Evolutionary conservation across 2,888 invertebrate genomes (phyloP), one percentile per base, ranked within the genome.

Genomic region (Sesia apiformis): DNA sequence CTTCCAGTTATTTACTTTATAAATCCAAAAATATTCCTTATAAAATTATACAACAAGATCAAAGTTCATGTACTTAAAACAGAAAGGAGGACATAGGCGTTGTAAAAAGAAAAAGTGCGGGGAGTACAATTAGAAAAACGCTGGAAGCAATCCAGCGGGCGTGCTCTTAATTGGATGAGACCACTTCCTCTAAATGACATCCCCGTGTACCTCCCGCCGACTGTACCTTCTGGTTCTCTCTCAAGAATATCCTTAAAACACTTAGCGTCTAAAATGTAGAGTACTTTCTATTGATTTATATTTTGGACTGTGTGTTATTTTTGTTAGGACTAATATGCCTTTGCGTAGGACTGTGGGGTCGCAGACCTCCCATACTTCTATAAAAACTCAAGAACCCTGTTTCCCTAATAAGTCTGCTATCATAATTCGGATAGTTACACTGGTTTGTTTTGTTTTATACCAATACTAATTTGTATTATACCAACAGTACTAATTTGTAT

Each of bases 81-180:
- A 67, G 65, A 64, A 58, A 69, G 59, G 61, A 59, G 58, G 63
- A 56, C 53, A 51, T 66, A 72, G 66, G 68, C 64, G 65, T 66
- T 72, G 70, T 70, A 76, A 78, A 78, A 78, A 74, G 70, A 73
- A 75, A 66, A 74, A 75, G 69, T 66, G 49, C 41, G 66, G 61
- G 63, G 69, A 71, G 78, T 81, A 84, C 81, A 83, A 84, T 88
- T 84, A 80, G 76, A 81, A 78, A 80, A 81, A 78, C 72, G 74
- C 75, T 81, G 79, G 78, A 81, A 83, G 79, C 85, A 84, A 84
- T 87, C 81, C 85, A 85, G 76, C 71, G 78, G 72, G 76, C 76
- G 72, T 75, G 78, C 76, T 85, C 82, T 84, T 88, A 87, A 88
- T 88, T 88, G 87, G 84, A 88, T 85, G 85, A 82, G 82, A 83